Conservation (phyloP, 2,113 vertebrate species). For the Reinhardtius hippoglossoides region DNA sequence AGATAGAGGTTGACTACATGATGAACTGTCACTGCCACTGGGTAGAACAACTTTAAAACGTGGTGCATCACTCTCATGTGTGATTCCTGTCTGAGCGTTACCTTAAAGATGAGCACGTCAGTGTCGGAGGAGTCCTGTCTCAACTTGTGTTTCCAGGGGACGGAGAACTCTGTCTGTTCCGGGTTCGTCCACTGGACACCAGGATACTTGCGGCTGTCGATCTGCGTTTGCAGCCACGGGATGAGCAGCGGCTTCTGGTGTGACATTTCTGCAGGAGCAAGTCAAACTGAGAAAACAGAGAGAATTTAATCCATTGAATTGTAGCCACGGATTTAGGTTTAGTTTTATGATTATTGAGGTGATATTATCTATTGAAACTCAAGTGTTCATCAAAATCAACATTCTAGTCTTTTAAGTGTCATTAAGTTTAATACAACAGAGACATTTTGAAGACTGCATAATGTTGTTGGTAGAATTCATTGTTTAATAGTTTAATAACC, state of each 20-base stretch:
- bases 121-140: slow-evolving; percentile 83
- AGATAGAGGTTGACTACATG: too few relatives aligned
- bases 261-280: slow-evolving; percentile 75
- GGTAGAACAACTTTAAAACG: background rate
- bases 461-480: too few relatives aligned
- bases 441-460: too few relatives aligned
- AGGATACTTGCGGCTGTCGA: slow-evolving; percentile 80
- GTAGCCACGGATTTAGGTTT: background rate
- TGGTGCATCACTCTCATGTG: background rate
- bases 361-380: background rate
- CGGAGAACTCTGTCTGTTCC: slow-evolving; percentile 79
- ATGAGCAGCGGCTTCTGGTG: slow-evolving; percentile 84
- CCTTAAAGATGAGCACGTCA: slow-evolving; percentile 88
- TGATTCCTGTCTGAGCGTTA: slow-evolving; percentile 19
- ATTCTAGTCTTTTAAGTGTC: too few relatives aligned
- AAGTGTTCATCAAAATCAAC: too few relatives aligned
- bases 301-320: background rate
- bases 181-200: slow-evolving; percentile 85
- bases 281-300: background rate
- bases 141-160: slow-evolving; percentile 90
- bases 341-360: background rate
- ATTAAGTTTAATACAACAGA: too few relatives aligned
- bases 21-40: background rate
- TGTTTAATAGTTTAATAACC: background rate
- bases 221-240: slow-evolving; percentile 84